Base-by-base conservation (phyloP, 1,140 invertebrate genomes). In the Heliconius hewitsoni region DNA sequence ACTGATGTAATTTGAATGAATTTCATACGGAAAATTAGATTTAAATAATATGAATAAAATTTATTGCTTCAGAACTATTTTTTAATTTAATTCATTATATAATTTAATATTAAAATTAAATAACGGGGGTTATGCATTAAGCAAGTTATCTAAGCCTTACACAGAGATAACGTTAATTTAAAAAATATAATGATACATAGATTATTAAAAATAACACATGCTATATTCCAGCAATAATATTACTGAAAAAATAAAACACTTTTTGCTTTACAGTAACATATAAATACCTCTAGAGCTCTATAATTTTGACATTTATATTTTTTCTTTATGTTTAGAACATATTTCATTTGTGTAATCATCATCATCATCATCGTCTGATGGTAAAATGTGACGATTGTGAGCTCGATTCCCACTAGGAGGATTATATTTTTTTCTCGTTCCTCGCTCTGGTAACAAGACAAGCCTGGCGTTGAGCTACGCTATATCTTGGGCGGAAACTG, bases 1-100 rank as follows among this genome's bases (percentile, higher is more conserved):
- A 39, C 71, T 72, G 71, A 72, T 72, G 71, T 72, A 72, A 72
- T 72, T 72, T 72, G 37, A 39, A 72, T 72, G 30, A 66, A 66
- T 66, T 66, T 16, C 23, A 66, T 66, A 66, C n/a, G 55, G n/a
- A 57, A 57, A 57, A 57, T 57, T 66, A 66, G 27, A 66, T 30
- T 66, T 66, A 66, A 66, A 66, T 66, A 66, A 66, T 66, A 30
- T 27, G n/a, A 66, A 66, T 66, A 66, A 23, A 5, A 3, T 66
- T 27, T 66, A 66, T 66, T 66, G 11, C 55, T 60, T 60, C 19
- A 16, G 27, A 66, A 72, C 37, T 42, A 72, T 72, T 72, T 72
- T 8, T 72, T 72, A 72, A 72, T 39, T 42, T 39, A 37, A 72
- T 39, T 23, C n/a, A 19, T 39, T 72, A 39, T 72, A 6, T 39